Percentiles rank a stretch among this genome's conserved stretches.
phyloP scores from a whole-genome alignment of 2,113 vertebrate species.

The Oxyura jamaicensis region DNA sequence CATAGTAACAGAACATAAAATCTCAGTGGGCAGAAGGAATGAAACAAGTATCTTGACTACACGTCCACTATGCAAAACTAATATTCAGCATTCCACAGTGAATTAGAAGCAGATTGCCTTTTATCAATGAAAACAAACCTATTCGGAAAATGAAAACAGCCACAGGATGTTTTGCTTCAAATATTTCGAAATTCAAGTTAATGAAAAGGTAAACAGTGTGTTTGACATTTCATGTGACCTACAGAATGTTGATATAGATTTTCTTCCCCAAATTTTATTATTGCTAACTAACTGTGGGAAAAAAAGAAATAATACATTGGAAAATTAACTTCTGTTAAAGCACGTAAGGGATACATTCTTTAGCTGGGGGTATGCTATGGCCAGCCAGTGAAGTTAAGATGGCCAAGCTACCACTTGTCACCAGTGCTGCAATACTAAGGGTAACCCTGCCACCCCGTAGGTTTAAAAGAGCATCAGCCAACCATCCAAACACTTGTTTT shows the following conservation, averaged over 20 bases:
- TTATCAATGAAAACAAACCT: slow-evolving; percentile 62
- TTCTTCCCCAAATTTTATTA: not conserved
- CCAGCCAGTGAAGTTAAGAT: not conserved
- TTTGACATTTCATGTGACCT: slow-evolving; percentile 12
- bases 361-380: not conserved
- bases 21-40: slow-evolving; percentile 24
- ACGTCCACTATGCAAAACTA: slow-evolving; percentile 19
- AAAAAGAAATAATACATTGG: not conserved
- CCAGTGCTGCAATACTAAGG: not conserved
- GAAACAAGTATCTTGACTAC: slow-evolving; percentile 42
- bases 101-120: slow-evolving; percentile 63
- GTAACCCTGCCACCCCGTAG: accelerated
- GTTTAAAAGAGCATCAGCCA: not conserved
- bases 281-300: not conserved
- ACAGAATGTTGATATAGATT: not conserved
- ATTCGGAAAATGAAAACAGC: slow-evolving; percentile 44
- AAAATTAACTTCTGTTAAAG: not conserved
- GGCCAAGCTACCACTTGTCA: not conserved
- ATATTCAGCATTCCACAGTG: slow-evolving; percentile 53
- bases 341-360: not conserved
- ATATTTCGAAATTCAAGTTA: slow-evolving; percentile 45
- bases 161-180: slow-evolving; percentile 60
- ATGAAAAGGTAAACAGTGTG: slow-evolving; percentile 49
- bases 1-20: not conserved
- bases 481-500: not conserved